These are phyloP conservation scores for Liodrosophila aerea DNA, from an alignment of 2,888 invertebrate genomes.

Conservation along the genomic window DNA sequence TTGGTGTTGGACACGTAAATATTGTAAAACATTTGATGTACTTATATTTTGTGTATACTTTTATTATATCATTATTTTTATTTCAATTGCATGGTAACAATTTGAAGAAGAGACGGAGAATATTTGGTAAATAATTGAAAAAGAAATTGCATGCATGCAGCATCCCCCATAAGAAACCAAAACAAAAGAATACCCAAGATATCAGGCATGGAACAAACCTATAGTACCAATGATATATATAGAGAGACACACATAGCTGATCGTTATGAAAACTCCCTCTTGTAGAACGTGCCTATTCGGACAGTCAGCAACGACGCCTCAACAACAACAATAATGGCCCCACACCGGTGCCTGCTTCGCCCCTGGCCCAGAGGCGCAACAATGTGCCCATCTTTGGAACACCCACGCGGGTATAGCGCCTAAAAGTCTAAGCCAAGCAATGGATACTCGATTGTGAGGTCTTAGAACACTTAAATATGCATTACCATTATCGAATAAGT, in stretches of 20 bases:
- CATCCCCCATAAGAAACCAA: conserved; percentile 17
- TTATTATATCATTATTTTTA: conserved; percentile 42
- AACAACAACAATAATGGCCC: conserved; percentile 68
- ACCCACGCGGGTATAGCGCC: conserved; percentile 81
- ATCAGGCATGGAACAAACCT: conserved; percentile 48
- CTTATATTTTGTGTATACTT: conserved; percentile 24
- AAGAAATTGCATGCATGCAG: conserved; percentile 51
- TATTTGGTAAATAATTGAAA: conserved; percentile 56
- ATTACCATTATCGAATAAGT: conserved; percentile 58
- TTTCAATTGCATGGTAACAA: conserved; percentile 69
- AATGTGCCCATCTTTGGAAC: conserved; percentile 79
- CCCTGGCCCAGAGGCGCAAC: conserved; percentile 74
- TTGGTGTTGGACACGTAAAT: conserved; percentile 12
- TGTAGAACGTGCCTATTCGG: conserved; percentile 85
- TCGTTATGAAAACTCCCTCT: conserved; percentile 26
- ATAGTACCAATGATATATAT: conserved; percentile 35
- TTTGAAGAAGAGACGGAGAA: conserved; percentile 67
- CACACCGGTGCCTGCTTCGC: conserved; percentile 65
- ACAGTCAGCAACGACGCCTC: conserved; percentile 83
- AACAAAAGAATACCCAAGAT: conserved; percentile 14
- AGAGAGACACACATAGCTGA: conserved; percentile 37
- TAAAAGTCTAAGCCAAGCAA: conserved; percentile 74
- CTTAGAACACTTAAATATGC: conserved; percentile 48
- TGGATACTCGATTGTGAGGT: conserved; percentile 22
- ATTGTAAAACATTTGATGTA: no score